Base-by-base conservation (phyloP, 1,140 invertebrate genomes). In the Dendrolimus kikuchii region DNA sequence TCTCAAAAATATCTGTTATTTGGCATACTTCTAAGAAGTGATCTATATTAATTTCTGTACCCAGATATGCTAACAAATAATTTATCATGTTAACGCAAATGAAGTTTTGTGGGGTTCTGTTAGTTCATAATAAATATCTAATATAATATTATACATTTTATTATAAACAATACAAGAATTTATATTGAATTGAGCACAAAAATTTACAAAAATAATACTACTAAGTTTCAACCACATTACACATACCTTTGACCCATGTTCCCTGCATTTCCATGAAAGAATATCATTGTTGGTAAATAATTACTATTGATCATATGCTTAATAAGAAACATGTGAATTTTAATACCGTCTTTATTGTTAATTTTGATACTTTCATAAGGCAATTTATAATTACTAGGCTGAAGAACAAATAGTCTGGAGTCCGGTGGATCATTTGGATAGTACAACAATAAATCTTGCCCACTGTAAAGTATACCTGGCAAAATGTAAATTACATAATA, bases 181-280 rank as follows among this genome's bases (percentile, higher is more conserved):
- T 23, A 23, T 23, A 23, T 23, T 23, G 23, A 23, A 23, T 23
- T 23, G 23, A 23, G 23, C 23, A 23, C 23, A 23, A 23, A 23
- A 23, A 23, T 23, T 1, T 3, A 23, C 23, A 23, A 23, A 23
- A 23, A 23, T 23, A 23, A 23, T 23, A 23, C 23, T 23, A 23
- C 23, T 2, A 23, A 23, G 23, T 23, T 23, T 23, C 23, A 23
- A 23, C 3, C 23, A 23, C 23, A 23, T 23, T 23, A 47, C 41
- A 73, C 63, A 72, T 63, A 95, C 93, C 94, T 92, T 77, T 98
- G 96, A 0, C 96, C 97, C 89, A 98, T 96, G 79, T 99, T 98
- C 9, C 97, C 97, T 56, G 97, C 96, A 92, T 98, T 98, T 6
- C 97, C 97, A 89, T 99, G 97, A 49, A 99, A 92, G 87, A 95